Evolutionary conservation across 2,113 vertebrate genomes (phyloP), one percentile per base, ranked within the genome.

Genomic region (Baryphthengus martii): DNA sequence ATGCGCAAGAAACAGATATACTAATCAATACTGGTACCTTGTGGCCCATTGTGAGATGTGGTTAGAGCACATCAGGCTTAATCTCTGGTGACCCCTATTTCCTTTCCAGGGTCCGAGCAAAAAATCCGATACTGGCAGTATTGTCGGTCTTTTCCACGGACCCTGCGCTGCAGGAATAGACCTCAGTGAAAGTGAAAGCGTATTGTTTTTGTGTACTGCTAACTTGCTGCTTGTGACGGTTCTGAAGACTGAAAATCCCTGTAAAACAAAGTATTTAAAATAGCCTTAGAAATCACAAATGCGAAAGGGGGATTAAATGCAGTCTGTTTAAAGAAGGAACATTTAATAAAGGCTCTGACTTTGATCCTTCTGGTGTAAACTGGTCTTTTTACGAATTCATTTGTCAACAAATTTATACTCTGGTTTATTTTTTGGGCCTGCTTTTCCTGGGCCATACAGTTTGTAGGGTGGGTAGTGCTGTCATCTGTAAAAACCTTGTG

Each of bases 341-440:
- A 87, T 97, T 98, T 96, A 98, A 98, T 98, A 98, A 98, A 98
- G 97, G 98, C 97, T 98, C 98, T 97, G 97, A 98, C 88, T 97
- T 97, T 96, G 93, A 97, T 97, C 95, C 70, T 93, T 88, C 91
- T 79, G 86, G 53, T 91, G 94, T 95, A 90, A 91, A 82, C 58
- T 92, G 73, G 89, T 95, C 86, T 89, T 74, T 81, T 75, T 75
- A 91, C 71, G 92, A 50, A 93, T 44, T 59, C 77, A 84, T 83
- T 93, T 90, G 61, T 84, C 88, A 93, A 89, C 70, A 78, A 47
- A 61, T 39, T 74, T 49, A 23, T 0, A 25, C 44, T 56, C 37
- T 56, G 68, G 53, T 85, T 88, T 94, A 71, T 56, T 78, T 88
- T 70, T 62, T 74, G 49, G 50, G 72, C 68, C 23, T 74, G 31